Evolutionary conservation across 2,113 vertebrate species (phyloP), one percentile per base, ranked within the genome.

Genomic region (Vidua chalybeata): DNA sequence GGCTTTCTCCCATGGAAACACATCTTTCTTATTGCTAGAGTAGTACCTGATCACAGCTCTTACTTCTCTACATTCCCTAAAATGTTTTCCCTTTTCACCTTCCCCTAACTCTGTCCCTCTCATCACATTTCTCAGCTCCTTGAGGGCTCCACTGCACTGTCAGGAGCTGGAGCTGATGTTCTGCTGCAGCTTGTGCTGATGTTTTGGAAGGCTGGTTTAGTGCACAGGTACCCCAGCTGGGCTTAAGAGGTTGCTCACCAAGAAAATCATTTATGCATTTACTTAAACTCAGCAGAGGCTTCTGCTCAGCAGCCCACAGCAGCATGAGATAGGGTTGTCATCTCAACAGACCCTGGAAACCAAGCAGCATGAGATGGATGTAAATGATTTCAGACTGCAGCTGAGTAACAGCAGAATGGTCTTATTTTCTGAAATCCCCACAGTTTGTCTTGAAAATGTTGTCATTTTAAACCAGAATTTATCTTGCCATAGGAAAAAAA

Each of bases 251-350:
- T 62, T 87, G 75, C 66, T 93, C 88, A 88, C 73, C 88, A 83
- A 59, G 92, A 94, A 95, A 66, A 83, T 95, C 82, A 78, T 89
- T 94, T 93, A 48, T 83, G 28, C 87, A 72, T 95, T 97, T 91
- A 91, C 87, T 80, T 92, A 81, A 95, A 84, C 46, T 52, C 89
- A 77, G 84, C 2, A 8, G 74, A 89, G 93, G 68, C 45, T 88
- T 87, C 64, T 89, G 77, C 87, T 93, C 91, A 91, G 83, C 74
- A 71, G 86, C 64, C 90, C 92, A 84, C 78, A 96, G 93, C 93
- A 89, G 77, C 1, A 11, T 23, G 63, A 17, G 5, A 56, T 33
- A 27, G 75, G 78, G 75, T 59, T 97, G 91, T 87, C 93, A 93
- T 86, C 92, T 90, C 30, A 20, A 79, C 71, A 91, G 93, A 81